Conservation (phyloP, 2,797 vertebrate genomes). For the Crenichthys baileyi region DNA sequence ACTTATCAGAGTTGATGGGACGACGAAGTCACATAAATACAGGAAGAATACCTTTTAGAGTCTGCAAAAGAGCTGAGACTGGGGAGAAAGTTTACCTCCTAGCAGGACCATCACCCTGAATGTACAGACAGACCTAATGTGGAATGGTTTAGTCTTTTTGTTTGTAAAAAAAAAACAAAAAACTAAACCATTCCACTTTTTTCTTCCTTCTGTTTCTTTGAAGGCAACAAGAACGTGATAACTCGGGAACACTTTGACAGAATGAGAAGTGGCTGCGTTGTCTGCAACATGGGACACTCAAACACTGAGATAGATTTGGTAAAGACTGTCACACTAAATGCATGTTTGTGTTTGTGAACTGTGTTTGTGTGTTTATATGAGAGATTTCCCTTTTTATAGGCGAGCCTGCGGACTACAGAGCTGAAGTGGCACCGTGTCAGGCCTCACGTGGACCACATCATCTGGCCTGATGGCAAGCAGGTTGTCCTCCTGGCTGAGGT, state of each 20-base stretch:
- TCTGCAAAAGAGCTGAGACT: background rate
- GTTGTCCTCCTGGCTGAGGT: slow-evolving; percentile 93
- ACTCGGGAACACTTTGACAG: slow-evolving; percentile 89
- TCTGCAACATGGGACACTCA: slow-evolving; percentile 98
- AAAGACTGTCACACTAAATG: slow-evolving; percentile 18
- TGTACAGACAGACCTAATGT: too few species aligned
- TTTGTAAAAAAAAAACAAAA: too few species aligned
- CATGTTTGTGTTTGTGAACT: background rate
- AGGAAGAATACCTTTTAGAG: too few species aligned
- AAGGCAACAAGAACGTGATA: slow-evolving; percentile 95
- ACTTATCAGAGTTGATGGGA: too few species aligned
- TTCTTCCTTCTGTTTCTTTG: slow-evolving; percentile 4
- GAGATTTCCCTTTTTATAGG: slow-evolving; percentile 72
- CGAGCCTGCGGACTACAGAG: slow-evolving; percentile 87
- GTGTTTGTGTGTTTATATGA: background rate
- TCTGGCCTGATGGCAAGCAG: slow-evolving; percentile 94
- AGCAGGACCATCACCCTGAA: background rate
- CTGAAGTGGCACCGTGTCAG: slow-evolving; percentile 91
- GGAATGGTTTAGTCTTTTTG: background rate
- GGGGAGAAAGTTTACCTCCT: background rate
- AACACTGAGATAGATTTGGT: slow-evolving; percentile 92
- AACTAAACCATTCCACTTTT: too few species aligned
- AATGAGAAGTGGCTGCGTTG: slow-evolving; percentile 94
- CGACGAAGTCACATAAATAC: too few species aligned
- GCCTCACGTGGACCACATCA: slow-evolving; percentile 92